These are phyloP conservation scores for Melieria crassipennis DNA, from an alignment of 2,888 invertebrate genomes.

Conservation along the genomic window DNA sequence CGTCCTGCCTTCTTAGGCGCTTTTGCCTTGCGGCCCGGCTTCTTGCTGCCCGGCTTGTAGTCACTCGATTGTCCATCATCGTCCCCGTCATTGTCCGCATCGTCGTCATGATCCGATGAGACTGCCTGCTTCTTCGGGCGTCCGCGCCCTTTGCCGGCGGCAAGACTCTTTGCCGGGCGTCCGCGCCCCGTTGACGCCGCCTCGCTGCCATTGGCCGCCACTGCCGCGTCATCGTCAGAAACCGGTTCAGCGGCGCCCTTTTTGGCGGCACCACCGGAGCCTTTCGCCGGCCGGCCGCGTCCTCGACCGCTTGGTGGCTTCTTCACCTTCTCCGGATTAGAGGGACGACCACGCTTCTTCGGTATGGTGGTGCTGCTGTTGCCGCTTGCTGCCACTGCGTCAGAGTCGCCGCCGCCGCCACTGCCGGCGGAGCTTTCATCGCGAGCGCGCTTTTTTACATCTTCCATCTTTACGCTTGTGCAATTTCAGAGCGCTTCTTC, in stretches of 20 bases:
- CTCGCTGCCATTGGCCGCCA: constrained; percentile 31
- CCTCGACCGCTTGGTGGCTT: constrained; percentile 41
- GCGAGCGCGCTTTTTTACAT: constrained; percentile 36
- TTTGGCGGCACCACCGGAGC: constrained; percentile 18
- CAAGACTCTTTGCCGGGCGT: constrained; percentile 37
- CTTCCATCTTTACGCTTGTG: constrained; percentile 35
- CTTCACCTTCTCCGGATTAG: constrained; percentile 44
- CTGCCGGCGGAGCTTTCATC: constrained; percentile 37
- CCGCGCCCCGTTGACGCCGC: constrained; percentile 31
- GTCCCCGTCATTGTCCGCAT: constrained; percentile 34
- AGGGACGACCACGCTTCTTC: constrained; percentile 56
- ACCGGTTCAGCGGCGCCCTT: constrained; percentile 33
- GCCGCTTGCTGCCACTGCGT: constrained; percentile 34
- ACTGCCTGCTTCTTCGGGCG: constrained; percentile 48
- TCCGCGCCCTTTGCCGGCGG: constrained; percentile 51
- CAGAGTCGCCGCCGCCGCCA: constrained; percentile 35
- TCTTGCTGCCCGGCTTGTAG: constrained; percentile 31
- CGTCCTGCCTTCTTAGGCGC: constrained; percentile 38
- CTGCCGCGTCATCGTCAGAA: constrained; percentile 42
- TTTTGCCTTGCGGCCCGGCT: constrained; percentile 24
- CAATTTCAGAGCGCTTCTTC: neutral
- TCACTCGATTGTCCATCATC: constrained; percentile 26
- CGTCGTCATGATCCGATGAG: constrained; percentile 25
- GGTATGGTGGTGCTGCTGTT: constrained; percentile 41
- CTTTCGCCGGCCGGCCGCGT: constrained; percentile 49